Percentiles rank a stretch among this genome's conserved stretches.
These are phyloP conservation scores for Strigamia crassipes DNA, from an alignment of 2,888 invertebrate genomes.

Conservation along the genomic window DNA sequence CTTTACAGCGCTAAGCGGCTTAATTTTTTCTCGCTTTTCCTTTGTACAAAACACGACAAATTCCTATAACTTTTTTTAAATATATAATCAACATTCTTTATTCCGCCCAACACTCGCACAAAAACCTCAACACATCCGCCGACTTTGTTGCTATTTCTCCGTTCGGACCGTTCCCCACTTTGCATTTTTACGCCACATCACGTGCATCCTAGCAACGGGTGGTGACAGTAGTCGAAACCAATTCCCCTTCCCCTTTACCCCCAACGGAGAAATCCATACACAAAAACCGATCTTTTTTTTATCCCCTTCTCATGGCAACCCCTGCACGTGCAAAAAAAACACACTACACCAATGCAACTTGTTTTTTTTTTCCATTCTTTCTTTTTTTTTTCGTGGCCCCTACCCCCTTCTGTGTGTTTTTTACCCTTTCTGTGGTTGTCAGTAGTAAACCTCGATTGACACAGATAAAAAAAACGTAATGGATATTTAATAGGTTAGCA, in stretches of 20 bases:
- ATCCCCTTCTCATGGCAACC: neutral
- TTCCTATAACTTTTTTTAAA: too few relatives aligned
- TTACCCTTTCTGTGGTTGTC: conserved; percentile 21
- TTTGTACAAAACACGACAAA: too few relatives aligned
- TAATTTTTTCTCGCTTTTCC: too few relatives aligned
- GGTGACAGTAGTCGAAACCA: conserved; percentile 24
- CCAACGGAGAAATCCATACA: conserved; percentile 16
- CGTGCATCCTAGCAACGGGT: conserved; percentile 19
- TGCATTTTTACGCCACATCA: conserved; percentile 5
- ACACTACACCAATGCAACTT: neutral
- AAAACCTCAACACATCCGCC: too few relatives aligned
- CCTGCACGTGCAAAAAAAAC: neutral
- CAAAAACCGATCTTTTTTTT: conserved; percentile 7
- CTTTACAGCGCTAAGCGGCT: too few relatives aligned
- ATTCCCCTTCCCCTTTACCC: conserved; percentile 34
- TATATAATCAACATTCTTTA: too few relatives aligned
- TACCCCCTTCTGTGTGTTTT: neutral
- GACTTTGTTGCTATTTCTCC: neutral
- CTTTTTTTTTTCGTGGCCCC: neutral
- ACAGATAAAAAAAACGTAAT: conserved; percentile 20
- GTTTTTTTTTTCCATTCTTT: neutral
- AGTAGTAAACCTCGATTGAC: conserved; percentile 31
- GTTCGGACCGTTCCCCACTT: neutral
- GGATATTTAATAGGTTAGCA: conserved; percentile 8
- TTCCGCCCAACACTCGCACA: too few relatives aligned